These are phyloP conservation scores for Cherax quadricarinatus DNA, from an alignment of 1,140 invertebrate genomes.

Conservation along the genomic window DNA sequence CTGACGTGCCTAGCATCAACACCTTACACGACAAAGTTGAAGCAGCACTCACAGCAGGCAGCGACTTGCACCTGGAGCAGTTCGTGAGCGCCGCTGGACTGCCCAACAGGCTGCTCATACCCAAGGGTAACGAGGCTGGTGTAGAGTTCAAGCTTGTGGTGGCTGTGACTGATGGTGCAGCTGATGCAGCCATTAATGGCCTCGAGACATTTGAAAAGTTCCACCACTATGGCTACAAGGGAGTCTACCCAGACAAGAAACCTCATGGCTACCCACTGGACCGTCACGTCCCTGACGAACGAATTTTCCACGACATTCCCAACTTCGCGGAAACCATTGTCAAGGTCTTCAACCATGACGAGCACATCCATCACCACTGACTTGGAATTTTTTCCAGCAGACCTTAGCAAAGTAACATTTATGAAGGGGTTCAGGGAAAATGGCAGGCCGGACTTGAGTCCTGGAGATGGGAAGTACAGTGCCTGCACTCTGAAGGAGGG, in stretches of 20 bases:
- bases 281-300: not conserved
- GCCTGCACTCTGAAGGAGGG: too few species aligned
- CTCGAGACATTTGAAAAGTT: not conserved
- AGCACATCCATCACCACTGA: slow-evolving; percentile 2
- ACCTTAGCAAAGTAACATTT: too few species aligned
- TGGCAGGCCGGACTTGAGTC: too few species aligned
- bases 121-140: slow-evolving; percentile 38
- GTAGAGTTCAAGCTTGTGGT: slow-evolving; percentile 16
- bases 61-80: not conserved
- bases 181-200: not conserved
- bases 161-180: slow-evolving; percentile 18
- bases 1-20: slow-evolving; percentile 10
- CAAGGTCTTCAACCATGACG: slow-evolving; percentile 32
- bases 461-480: too few species aligned
- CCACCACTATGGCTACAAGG: slow-evolving; percentile 18
- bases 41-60: not conserved
- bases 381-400: too few species aligned
- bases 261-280: slow-evolving; percentile 32
- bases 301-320: slow-evolving; percentile 19
- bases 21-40: not conserved
- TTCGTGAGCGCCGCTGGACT: slow-evolving; percentile 31
- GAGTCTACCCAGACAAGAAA: slow-evolving; percentile 2
- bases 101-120: slow-evolving; percentile 26
- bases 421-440: too few species aligned
- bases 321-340: slow-evolving; percentile 20